Evolutionary conservation across 2,888 invertebrate genomes (phyloP).

Genomic region (Pyrrhia umbra): DNA sequence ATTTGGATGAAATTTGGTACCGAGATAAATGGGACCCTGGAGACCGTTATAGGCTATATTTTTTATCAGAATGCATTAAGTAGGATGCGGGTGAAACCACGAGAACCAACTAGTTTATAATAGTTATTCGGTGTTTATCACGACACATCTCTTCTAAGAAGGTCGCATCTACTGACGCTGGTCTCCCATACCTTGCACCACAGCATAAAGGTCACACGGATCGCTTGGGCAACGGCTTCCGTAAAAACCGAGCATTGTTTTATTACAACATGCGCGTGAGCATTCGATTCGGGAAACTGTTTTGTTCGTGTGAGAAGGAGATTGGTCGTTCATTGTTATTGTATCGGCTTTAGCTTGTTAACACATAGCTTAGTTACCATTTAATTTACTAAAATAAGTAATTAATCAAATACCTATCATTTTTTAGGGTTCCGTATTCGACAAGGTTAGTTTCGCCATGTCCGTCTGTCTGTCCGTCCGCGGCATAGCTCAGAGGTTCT

Average conservation of each 20-base stretch:
- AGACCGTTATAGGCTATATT: too few relatives aligned
- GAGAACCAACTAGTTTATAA: too few relatives aligned
- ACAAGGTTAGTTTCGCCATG: too few relatives aligned
- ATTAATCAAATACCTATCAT: not conserved
- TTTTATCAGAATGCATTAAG: too few relatives aligned
- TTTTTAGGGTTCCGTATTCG: too few relatives aligned
- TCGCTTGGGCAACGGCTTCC: constrained; percentile 81
- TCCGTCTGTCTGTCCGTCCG: too few relatives aligned
- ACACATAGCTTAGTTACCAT: not conserved
- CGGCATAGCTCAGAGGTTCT: too few relatives aligned
- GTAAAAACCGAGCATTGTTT: constrained; percentile 82
- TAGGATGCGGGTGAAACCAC: too few relatives aligned
- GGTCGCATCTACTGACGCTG: not conserved
- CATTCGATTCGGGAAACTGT: constrained; percentile 55
- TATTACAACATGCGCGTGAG: constrained; percentile 66
- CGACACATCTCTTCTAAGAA: too few relatives aligned
- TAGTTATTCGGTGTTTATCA: too few relatives aligned
- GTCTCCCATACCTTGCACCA: constrained; percentile 63
- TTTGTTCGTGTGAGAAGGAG: constrained; percentile 55
- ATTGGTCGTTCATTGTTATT: constrained; percentile 45
- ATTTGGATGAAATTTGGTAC: too few relatives aligned
- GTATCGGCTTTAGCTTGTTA: constrained; percentile 23
- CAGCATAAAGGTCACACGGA: constrained; percentile 77
- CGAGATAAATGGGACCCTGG: too few relatives aligned
- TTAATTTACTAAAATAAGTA: not conserved